A percentile compares a stretch with the other conserved stretches of the same genome.
Evolutionary conservation across 2,797 vertebrate species (phyloP).

Genomic region (Manis javanica): DNA sequence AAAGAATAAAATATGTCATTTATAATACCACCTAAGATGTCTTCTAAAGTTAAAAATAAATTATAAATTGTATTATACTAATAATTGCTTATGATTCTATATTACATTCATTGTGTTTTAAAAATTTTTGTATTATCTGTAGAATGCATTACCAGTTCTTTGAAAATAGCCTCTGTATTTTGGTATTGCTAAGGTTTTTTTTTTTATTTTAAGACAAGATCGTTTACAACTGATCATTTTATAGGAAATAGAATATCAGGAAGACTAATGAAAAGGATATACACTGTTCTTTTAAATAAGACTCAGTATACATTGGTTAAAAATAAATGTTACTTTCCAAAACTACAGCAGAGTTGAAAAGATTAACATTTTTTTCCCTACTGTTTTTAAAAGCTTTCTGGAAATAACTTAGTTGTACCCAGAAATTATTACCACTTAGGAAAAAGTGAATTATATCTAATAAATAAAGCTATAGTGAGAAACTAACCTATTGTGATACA

Average conservation of each 20-base stretch:
- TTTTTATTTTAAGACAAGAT: slow-evolving; percentile 30
- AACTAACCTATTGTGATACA: neutral
- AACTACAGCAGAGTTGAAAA: neutral
- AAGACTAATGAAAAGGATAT: slow-evolving; percentile 3
- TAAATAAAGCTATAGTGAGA: slow-evolving; percentile 24
- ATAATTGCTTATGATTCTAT: neutral
- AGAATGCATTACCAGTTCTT: slow-evolving; percentile 19
- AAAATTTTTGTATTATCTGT: slow-evolving; percentile 42
- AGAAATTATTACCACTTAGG: slow-evolving; percentile 22
- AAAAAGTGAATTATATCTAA: slow-evolving; percentile 4
- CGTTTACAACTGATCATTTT: neutral
- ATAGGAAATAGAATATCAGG: neutral
- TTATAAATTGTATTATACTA: neutral
- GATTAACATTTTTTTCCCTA: neutral
- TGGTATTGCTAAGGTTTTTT: neutral
- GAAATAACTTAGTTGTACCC: neutral
- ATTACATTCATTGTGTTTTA: neutral
- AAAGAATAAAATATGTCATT: slow-evolving; percentile 13
- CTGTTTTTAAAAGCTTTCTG: slow-evolving; percentile 51
- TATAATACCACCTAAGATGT: slow-evolving; percentile 33
- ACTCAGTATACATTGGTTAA: neutral
- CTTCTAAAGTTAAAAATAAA: neutral
- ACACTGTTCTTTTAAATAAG: neutral
- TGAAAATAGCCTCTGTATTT: slow-evolving; percentile 38
- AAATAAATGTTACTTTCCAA: slow-evolving; percentile 45